Percentiles rank a stretch among this genome's conserved stretches.
Evolutionary conservation across 2,113 vertebrate genomes (phyloP).

Genomic region (Crotalus viridis): DNA sequence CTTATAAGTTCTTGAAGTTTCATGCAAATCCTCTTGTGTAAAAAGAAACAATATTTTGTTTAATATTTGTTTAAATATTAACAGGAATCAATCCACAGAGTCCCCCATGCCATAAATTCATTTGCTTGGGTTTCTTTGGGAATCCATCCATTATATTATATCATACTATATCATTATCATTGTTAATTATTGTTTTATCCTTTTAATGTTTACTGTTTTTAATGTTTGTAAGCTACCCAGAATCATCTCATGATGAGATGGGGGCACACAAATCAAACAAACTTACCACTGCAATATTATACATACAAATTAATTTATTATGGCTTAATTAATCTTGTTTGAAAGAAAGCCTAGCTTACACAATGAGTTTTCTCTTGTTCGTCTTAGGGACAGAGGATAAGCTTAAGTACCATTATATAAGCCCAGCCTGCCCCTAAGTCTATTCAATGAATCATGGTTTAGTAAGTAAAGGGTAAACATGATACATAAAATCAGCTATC

Average conservation of each 20-base stretch:
- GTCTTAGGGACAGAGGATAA: background rate
- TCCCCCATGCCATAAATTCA: background rate
- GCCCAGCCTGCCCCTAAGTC: background rate
- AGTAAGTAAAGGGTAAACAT: background rate
- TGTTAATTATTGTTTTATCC: no score
- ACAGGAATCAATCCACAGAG: background rate
- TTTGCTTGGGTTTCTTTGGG: background rate
- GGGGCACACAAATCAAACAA: background rate
- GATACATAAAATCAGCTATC: background rate
- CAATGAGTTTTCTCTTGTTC: background rate
- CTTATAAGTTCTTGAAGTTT: background rate
- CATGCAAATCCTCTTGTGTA: slow-evolving; percentile 6
- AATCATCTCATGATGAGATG: background rate
- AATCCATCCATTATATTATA: background rate
- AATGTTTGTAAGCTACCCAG: background rate
- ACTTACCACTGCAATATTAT: background rate
- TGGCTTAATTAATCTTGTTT: background rate
- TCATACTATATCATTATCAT: background rate
- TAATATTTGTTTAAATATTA: background rate
- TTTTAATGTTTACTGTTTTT: no score
- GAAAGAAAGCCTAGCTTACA: background rate
- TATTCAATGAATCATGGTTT: background rate
- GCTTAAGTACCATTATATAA: background rate
- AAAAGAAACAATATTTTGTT: background rate
- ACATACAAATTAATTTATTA: background rate